Evolutionary conservation across 2,888 invertebrate genomes (phyloP), one percentile per base, ranked within the genome.

Genomic region (Synanthedon andrenaeformis): DNA sequence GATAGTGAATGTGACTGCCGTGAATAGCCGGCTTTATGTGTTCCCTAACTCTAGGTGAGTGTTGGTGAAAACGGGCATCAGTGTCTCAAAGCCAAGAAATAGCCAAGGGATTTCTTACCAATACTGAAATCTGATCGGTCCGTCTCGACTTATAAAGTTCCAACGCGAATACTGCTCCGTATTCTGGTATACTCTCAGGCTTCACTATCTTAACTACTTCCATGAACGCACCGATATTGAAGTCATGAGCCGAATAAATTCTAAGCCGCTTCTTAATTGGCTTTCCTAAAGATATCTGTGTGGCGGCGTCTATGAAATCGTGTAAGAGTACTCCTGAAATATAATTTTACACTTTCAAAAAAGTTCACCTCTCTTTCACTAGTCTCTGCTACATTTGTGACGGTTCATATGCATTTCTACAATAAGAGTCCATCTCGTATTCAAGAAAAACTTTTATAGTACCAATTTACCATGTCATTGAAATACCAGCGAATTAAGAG

Each of bases 171-270:
- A 79, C 61, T 0, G 85, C 68, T 0, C 81, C 86, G 28, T 85
- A 86, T 12, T 82, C 82, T 0, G 86, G 86, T 3, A 84, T 77
- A 52, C 64, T 62, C 35, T 78, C 69, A 6, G 58, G 57, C 1
- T 62, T 66, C 28, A 35, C 59, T 4, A 79, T 74, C 28, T 58
- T 65, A 12, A 79, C 63, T 0, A 77, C 82, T 1, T 79, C 81
- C 82, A 86, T 82, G 17, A 86, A 56, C 0, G 82, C 66, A 0
- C 86, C 86, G 5, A 86, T 66, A 62, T 86, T 86, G 71, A 83
- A 86, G 66, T 86, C 86, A 52, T 86, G 85, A 0, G 76, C 68
- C 0, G 86, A 85, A 64, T 70, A 73, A 52, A 82, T 56, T 0
- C 72, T 62, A 19, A 86, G 62, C 0, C 68, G 67, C 50, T 79